A percentile compares a stretch with the other conserved stretches of the same genome.
Evolutionary conservation across 2,113 vertebrate genomes (phyloP).

Genomic region (Sturnus vulgaris): DNA sequence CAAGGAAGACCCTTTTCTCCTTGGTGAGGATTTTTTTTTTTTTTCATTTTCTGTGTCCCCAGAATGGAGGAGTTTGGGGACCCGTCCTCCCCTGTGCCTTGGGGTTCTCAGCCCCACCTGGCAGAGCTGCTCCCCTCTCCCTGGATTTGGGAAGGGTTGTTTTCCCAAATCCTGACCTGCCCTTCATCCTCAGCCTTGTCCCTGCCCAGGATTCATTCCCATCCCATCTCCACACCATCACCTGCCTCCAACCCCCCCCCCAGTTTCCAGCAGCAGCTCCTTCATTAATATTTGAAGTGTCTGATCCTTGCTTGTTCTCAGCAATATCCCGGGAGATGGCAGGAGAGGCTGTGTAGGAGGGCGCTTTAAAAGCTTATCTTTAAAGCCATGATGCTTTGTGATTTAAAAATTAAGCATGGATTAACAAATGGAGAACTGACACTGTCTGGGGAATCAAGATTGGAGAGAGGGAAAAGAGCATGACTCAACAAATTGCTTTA

Average conservation of each 20-base stretch:
- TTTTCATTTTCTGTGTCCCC: neutral
- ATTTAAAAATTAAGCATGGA: conserved; percentile 48
- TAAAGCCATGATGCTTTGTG: conserved; percentile 18
- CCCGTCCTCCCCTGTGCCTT: rapidly evolving
- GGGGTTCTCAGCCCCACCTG: neutral
- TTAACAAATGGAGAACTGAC: conserved; percentile 32
- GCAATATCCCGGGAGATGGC: neutral
- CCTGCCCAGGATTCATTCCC: neutral
- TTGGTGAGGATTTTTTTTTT: neutral
- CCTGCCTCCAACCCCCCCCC: neutral
- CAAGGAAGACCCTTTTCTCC: neutral
- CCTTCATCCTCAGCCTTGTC: neutral
- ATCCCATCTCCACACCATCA: neutral
- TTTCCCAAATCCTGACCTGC: neutral
- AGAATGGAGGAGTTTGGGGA: neutral
- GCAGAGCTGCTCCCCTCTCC: neutral
- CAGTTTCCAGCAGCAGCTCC: neutral
- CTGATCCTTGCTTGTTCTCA: neutral
- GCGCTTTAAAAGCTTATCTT: conserved; percentile 41
- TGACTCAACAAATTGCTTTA: conserved; percentile 35
- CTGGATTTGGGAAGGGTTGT: neutral
- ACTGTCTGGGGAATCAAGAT: conserved; percentile 33
- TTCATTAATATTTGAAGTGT: neutral
- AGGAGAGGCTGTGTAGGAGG: conserved; percentile 13
- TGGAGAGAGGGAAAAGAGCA: neutral